Evolutionary conservation across 2,797 vertebrate species (phyloP).

Genomic region (Clarias platycephalus): DNA sequence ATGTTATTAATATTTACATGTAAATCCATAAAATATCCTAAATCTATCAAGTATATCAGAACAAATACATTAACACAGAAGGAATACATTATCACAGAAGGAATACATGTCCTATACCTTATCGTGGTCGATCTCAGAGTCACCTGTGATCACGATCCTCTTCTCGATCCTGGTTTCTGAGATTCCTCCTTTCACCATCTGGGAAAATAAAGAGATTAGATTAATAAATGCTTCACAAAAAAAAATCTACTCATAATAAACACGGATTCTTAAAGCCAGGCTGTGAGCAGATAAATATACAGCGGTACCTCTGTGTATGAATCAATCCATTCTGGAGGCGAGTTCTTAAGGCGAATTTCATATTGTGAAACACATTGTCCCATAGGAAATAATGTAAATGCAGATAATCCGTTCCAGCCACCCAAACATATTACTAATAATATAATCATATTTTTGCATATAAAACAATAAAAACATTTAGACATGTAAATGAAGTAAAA

Average conservation of each 20-base stretch:
- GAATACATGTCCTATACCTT: conserved; percentile 76
- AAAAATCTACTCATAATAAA: too few species aligned
- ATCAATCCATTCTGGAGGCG: too few species aligned
- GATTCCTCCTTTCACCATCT: conserved; percentile 97
- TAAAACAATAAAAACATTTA: too few species aligned
- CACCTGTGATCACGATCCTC: conserved; percentile 97
- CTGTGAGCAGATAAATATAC: too few species aligned
- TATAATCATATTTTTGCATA: too few species aligned
- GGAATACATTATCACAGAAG: not conserved
- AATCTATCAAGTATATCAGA: not conserved
- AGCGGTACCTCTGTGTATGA: too few species aligned
- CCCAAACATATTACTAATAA: too few species aligned
- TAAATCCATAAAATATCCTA: not conserved
- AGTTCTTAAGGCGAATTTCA: too few species aligned
- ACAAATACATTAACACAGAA: not conserved
- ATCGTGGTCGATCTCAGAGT: conserved; percentile 95
- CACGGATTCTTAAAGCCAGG: not conserved
- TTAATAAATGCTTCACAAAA: not conserved
- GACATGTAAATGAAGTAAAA: too few species aligned
- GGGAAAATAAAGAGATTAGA: conserved; percentile 27
- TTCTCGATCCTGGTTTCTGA: conserved; percentile 98
- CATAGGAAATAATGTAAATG: too few species aligned
- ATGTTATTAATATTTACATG: not conserved
- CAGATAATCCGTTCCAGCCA: too few species aligned
- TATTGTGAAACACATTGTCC: too few species aligned